Percentiles rank a stretch among this genome's conserved stretches.
These are phyloP conservation scores for Diadromus collaris DNA, from an alignment of 2,888 invertebrate species.

Conservation along the genomic window DNA sequence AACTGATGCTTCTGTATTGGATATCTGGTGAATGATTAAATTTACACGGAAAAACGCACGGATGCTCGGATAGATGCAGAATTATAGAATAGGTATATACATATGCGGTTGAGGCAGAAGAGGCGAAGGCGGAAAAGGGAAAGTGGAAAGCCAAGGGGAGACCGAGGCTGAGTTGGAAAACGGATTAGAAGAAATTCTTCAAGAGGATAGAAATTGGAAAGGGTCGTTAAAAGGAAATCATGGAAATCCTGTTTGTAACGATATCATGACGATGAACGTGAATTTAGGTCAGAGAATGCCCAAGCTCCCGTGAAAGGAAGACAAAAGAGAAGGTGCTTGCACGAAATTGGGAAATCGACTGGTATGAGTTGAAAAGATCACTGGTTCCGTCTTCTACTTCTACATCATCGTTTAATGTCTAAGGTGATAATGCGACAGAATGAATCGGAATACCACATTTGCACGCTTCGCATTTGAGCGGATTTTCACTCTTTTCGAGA, in stretches of 20 bases:
- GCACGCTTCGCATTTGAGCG: conserved; percentile 26
- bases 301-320: neutral
- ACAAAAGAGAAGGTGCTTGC: neutral
- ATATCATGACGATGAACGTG: neutral
- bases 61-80: neutral
- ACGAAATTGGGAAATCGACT: neutral
- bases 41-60: neutral
- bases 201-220: neutral
- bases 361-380: neutral
- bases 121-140: neutral
- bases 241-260: neutral
- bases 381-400: neutral
- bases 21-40: conserved; percentile 23
- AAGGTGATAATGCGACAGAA: conserved; percentile 7
- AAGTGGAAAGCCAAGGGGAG: neutral
- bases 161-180: neutral
- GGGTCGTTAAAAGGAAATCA: neutral
- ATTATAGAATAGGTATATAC: neutral
- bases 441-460: conserved; percentile 29
- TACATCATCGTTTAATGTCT: neutral
- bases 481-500: conserved; percentile 32
- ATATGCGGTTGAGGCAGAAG: neutral
- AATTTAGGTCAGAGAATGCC: neutral
- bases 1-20: conserved; percentile 25
- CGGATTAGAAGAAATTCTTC: neutral